Percentiles rank a stretch among this genome's conserved stretches.
These are phyloP conservation scores for Monochamus saltuarius DNA, from an alignment of 1,140 invertebrate species.

Conservation along the genomic window DNA sequence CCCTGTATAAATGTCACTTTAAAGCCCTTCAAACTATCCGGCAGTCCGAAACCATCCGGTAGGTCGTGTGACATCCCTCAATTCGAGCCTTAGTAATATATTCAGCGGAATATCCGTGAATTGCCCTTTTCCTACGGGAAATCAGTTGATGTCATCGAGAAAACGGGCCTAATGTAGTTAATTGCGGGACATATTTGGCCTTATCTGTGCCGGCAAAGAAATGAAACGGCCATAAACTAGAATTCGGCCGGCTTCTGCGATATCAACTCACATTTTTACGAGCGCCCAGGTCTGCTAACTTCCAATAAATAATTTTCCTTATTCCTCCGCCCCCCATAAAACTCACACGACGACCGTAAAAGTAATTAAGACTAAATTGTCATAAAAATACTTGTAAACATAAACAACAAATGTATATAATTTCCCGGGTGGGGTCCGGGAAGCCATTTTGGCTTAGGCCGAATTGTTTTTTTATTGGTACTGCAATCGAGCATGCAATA, in stretches of 20 bases:
- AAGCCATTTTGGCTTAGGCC: not conserved
- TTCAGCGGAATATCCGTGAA: too few relatives aligned
- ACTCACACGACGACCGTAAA: not conserved
- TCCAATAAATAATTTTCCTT: constrained; percentile 9
- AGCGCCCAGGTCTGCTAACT: constrained; percentile 3
- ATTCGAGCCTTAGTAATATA: too few relatives aligned
- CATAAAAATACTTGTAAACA: constrained; percentile 5
- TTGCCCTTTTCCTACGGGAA: constrained; percentile 2
- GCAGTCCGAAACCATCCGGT: too few relatives aligned
- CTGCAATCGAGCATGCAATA: too few relatives aligned
- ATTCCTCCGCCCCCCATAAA: constrained; percentile 2
- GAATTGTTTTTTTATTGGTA: not conserved
- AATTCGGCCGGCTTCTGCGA: constrained; percentile 2
- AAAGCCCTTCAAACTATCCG: too few relatives aligned
- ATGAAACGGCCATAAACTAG: constrained; percentile 3
- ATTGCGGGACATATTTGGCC: constrained; percentile 6
- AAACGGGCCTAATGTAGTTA: constrained; percentile 1
- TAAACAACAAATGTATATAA: not conserved
- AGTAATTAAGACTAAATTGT: constrained; percentile 5
- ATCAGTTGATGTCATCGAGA: constrained; percentile 5
- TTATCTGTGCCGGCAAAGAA: constrained; percentile 5
- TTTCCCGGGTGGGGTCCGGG: not conserved
- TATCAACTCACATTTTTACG: constrained; percentile 3
- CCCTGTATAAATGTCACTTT: too few relatives aligned
- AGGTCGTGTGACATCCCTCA: too few relatives aligned